These are phyloP conservation scores for Lasiurus borealis DNA, from an alignment of 2,113 vertebrate genomes.

Conservation along the genomic window DNA sequence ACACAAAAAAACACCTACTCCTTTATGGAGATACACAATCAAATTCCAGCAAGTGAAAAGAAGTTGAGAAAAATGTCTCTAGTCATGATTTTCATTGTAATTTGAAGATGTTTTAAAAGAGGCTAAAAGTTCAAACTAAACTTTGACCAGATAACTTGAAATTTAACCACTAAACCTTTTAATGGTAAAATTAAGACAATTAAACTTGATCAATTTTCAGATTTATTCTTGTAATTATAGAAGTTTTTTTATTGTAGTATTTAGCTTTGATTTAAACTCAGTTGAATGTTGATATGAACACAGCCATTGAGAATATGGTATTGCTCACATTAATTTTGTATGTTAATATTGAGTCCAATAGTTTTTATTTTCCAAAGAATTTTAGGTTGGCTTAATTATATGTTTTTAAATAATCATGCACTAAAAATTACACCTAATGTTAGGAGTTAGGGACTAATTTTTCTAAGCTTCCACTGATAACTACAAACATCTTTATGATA, in stretches of 20 bases:
- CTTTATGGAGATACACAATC: neutral
- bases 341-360: neutral
- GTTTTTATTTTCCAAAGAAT: conserved; percentile 40
- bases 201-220: neutral
- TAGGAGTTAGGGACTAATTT: conserved; percentile 21
- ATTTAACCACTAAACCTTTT: neutral
- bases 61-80: neutral
- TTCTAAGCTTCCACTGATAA: conserved; percentile 39
- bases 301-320: neutral
- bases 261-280: neutral
- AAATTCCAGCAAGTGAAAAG: neutral
- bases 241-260: neutral
- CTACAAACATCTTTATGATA: conserved; percentile 30
- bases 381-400: conserved; percentile 27
- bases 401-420: neutral
- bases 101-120: conserved; percentile 5
- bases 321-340: neutral
- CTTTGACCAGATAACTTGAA: neutral
- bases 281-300: neutral
- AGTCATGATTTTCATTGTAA: neutral
- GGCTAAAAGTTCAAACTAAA: neutral
- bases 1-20: neutral
- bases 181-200: neutral
- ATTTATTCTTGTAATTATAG: neutral
- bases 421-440: conserved; percentile 43